Conservation (phyloP, 53 echinoderm and acorn worm species). For the Apostichopus leukothele region DNA sequence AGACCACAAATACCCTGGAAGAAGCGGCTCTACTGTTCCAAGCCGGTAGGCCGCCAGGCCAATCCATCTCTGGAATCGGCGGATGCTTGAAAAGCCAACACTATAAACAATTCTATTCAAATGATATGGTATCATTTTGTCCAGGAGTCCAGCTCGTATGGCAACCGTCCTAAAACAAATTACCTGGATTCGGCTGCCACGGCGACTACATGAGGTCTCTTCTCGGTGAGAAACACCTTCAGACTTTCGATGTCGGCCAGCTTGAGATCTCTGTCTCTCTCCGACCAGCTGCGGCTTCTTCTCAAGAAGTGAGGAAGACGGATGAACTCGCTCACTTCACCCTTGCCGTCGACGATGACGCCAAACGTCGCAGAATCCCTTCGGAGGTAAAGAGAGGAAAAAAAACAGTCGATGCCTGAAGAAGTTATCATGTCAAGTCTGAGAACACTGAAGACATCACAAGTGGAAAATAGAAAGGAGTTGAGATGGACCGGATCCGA, state of each 20-base stretch:
- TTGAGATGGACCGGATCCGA: too few species aligned
- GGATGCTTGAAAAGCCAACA: too few species aligned
- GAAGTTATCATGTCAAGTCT: too few species aligned
- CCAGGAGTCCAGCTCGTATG: too few species aligned
- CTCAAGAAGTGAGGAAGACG: constrained; percentile 87
- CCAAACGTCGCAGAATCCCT: constrained; percentile 89
- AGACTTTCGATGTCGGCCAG: constrained; percentile 80
- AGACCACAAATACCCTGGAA: too few species aligned
- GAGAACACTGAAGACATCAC: too few species aligned
- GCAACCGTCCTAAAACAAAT: neutral
- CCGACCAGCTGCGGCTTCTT: constrained; percentile 65
- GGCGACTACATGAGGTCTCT: constrained; percentile 93
- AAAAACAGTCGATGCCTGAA: neutral
- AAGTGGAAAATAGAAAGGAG: too few species aligned
- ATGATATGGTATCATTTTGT: too few species aligned
- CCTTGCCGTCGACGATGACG: constrained; percentile 81
- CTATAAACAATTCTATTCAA: too few species aligned
- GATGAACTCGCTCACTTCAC: constrained; percentile 86
- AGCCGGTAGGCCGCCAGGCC: too few species aligned
- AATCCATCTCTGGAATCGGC: too few species aligned
- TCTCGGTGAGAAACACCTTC: constrained; percentile 76
- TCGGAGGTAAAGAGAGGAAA: neutral
- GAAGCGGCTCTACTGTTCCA: too few species aligned
- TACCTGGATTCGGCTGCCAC: constrained; percentile 91
- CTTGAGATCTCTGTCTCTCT: constrained; percentile 89